These are phyloP conservation scores for Onthophagus sagittarius DNA, from an alignment of 2,888 invertebrate genomes.

Conservation along the genomic window DNA sequence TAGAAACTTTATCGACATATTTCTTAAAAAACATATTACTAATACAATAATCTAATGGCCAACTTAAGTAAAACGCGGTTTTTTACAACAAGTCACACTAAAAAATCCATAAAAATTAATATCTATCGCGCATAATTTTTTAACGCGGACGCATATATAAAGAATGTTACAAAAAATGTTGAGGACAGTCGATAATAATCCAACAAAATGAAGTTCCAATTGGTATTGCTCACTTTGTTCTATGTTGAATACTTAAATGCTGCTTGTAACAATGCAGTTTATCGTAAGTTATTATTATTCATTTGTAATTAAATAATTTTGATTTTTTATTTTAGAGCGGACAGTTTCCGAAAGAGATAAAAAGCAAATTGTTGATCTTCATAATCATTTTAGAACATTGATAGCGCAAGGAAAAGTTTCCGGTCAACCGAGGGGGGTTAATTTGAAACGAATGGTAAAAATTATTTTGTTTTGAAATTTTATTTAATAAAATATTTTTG, in stretches of 20 bases:
- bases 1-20: no score
- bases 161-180: no score
- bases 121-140: no score
- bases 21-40: no score
- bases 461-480: no score
- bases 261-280: neutral
- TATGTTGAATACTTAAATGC: neutral
- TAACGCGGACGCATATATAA: no score
- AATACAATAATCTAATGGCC: no score
- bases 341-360: slow-evolving; percentile 12
- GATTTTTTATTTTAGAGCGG: slow-evolving; percentile 6
- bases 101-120: no score
- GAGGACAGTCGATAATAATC: no score
- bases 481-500: neutral
- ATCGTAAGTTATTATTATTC: neutral
- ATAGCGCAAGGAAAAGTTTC: slow-evolving; percentile 18
- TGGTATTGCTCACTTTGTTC: neutral
- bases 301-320: neutral
- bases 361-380: slow-evolving; percentile 16
- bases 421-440: slow-evolving; percentile 20
- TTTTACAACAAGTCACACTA: no score
- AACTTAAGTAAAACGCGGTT: no score
- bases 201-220: neutral
- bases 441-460: slow-evolving; percentile 19
- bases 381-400: slow-evolving; percentile 17